phyloP scores from a whole-genome alignment of 2,888 invertebrate species.

The Eupithecia tripunctaria region DNA sequence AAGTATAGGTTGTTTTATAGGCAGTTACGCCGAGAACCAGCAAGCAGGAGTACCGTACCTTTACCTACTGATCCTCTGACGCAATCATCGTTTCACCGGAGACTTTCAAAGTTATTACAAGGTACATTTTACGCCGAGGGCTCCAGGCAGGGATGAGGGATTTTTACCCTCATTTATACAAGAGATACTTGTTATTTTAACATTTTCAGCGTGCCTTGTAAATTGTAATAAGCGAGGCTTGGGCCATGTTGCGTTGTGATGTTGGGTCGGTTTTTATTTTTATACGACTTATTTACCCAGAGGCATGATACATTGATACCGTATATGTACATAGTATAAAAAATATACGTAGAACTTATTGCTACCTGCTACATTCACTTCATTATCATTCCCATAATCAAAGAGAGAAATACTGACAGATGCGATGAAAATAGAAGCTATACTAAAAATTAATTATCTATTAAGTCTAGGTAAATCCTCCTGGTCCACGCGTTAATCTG shows the following conservation, averaged over 20 bases:
- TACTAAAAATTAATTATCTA: too few species aligned
- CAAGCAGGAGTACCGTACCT: not conserved
- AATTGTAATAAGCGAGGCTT: not conserved
- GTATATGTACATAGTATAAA: too few species aligned
- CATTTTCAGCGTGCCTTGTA: not conserved
- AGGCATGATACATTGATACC: too few species aligned
- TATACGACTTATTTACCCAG: not conserved
- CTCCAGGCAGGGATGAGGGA: slow-evolving; percentile 1
- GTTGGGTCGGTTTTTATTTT: not conserved
- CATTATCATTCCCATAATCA: too few species aligned
- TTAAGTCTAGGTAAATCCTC: too few species aligned
- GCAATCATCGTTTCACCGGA: not conserved
- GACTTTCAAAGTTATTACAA: not conserved
- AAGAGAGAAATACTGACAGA: too few species aligned
- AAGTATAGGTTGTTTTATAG: too few species aligned
- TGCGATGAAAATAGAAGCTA: too few species aligned
- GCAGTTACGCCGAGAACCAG: not conserved
- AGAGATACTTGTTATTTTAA: slow-evolving; percentile 8
- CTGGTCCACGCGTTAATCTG: too few species aligned
- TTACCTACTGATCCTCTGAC: not conserved
- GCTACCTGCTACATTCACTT: too few species aligned
- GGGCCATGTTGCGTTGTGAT: not conserved
- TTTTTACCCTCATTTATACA: slow-evolving; percentile 1
- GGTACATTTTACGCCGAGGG: not conserved
- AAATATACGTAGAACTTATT: too few species aligned